Conservation (phyloP, 2,888 invertebrate genomes). For the Melieria omissa region DNA sequence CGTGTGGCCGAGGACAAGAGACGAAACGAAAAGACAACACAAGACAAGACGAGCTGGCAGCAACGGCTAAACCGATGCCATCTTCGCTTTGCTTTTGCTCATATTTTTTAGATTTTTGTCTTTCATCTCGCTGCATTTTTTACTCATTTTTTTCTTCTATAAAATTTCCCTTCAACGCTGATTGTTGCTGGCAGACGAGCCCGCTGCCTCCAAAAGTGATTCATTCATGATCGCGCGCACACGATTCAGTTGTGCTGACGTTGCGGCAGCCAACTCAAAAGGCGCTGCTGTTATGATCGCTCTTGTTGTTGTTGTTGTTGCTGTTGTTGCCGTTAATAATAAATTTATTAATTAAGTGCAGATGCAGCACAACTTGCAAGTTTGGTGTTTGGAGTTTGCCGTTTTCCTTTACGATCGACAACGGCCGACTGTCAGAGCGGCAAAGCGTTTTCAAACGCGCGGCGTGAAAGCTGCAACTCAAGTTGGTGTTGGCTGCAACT, state of each 20-base stretch:
- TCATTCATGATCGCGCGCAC: constrained; percentile 28
- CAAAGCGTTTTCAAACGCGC: too few species aligned
- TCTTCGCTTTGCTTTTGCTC: too few species aligned
- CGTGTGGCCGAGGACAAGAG: too few species aligned
- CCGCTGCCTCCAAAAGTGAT: constrained; percentile 15
- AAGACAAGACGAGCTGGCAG: too few species aligned
- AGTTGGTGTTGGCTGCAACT: too few species aligned
- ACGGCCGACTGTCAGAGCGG: too few species aligned
- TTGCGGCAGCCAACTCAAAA: not conserved
- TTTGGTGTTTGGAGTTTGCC: too few species aligned
- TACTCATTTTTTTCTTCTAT: constrained; percentile 20
- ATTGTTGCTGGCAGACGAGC: not conserved
- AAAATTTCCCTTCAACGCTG: constrained; percentile 29
- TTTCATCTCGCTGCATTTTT: constrained; percentile 15
- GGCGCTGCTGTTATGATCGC: not conserved
- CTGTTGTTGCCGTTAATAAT: constrained; percentile 48
- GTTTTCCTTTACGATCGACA: too few species aligned
- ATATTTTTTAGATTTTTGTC: not conserved
- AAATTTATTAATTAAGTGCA: constrained; percentile 55
- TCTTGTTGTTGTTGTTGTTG: not conserved
- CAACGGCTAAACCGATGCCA: too few species aligned
- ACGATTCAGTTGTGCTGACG: constrained; percentile 28
- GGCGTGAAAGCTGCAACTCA: too few species aligned
- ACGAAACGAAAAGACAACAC: too few species aligned
- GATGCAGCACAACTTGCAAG: constrained; percentile 26